phyloP scores from a whole-genome alignment of 2,888 invertebrate genomes.

The Trissoscelio sp. region DNA sequence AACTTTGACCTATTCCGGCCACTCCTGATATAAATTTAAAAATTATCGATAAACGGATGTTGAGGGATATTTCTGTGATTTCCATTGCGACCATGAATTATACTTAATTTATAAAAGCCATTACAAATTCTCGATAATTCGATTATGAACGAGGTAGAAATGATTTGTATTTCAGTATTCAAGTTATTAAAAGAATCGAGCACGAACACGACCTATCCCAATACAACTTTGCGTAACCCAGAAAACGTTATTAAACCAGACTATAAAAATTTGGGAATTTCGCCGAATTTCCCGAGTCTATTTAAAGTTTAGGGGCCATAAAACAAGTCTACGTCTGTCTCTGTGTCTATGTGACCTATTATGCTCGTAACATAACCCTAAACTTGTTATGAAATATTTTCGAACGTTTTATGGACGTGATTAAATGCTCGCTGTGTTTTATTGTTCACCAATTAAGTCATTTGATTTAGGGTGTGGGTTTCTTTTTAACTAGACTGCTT shows the following conservation, averaged over 20 bases:
- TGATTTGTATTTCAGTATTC: neutral
- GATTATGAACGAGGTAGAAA: neutral
- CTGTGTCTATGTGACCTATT: constrained; percentile 9
- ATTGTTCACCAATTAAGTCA: too few relatives aligned
- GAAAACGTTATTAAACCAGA: neutral
- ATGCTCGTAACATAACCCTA: constrained; percentile 9
- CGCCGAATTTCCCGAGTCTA: neutral
- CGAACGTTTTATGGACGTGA: too few relatives aligned
- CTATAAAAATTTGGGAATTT: neutral
- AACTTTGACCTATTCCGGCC: constrained; percentile 34
- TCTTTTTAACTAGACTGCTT: too few relatives aligned
- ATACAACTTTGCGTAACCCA: constrained; percentile 6
- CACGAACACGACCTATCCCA: constrained; percentile 7
- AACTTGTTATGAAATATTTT: neutral
- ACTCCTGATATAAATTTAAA: constrained; percentile 1
- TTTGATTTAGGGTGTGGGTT: too few relatives aligned
- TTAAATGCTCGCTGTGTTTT: too few relatives aligned
- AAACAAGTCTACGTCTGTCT: neutral
- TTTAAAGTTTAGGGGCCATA: neutral
- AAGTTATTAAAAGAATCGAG: neutral
- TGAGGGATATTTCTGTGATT: too few relatives aligned
- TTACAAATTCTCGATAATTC: neutral
- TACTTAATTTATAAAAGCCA: too few relatives aligned
- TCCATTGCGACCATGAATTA: neutral
- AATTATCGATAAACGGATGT: constrained; percentile 9